Conservation (phyloP, 2,797 vertebrate species). For the Sebastes baramenuke region DNA sequence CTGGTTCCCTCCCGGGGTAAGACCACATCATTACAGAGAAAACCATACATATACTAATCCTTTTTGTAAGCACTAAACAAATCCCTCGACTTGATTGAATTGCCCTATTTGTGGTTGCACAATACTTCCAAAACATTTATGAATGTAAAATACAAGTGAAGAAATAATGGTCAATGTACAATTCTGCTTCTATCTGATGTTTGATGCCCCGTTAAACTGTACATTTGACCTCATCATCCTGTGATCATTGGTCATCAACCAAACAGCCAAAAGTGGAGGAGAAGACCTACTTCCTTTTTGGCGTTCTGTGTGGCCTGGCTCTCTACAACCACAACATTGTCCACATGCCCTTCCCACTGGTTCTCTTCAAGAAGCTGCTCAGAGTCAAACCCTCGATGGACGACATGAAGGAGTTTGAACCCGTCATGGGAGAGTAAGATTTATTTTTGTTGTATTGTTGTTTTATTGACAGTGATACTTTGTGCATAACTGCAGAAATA, state of each 20-base stretch:
- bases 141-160: background rate
- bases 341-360: slow-evolving; percentile 91
- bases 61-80: background rate
- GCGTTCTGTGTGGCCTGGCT: slow-evolving; percentile 93
- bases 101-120: background rate
- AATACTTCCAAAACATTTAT: background rate
- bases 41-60: background rate
- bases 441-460: background rate
- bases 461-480: background rate
- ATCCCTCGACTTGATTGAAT: background rate
- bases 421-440: slow-evolving; percentile 84
- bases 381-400: slow-evolving; percentile 88
- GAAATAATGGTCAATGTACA: background rate
- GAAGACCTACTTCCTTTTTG: slow-evolving; percentile 93
- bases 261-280: slow-evolving; percentile 87
- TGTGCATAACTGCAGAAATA: background rate
- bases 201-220: background rate
- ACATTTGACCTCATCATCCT: background rate
- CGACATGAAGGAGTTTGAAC: slow-evolving; percentile 91
- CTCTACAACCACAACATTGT: slow-evolving; percentile 93
- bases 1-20: slow-evolving; percentile 94
- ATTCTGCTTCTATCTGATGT: background rate
- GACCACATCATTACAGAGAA: background rate
- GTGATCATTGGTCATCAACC: slow-evolving; percentile 31
- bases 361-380: slow-evolving; percentile 94